Conservation (phyloP, 1,140 invertebrate species). For the Anadara kagoshimensis region DNA sequence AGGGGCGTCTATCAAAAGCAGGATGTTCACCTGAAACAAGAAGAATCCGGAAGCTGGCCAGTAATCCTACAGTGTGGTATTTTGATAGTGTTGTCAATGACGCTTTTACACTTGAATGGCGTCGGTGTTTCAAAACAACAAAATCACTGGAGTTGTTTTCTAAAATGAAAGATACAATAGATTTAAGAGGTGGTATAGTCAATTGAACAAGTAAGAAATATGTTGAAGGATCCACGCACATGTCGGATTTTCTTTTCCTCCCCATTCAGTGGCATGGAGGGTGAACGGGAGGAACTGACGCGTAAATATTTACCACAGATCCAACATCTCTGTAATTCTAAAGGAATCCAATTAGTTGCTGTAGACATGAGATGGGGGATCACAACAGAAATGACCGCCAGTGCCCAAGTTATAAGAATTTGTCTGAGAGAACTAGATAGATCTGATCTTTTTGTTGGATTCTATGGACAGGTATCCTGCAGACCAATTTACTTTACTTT, state of each 20-base stretch:
- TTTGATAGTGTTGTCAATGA: too few species aligned
- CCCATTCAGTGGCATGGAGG: slow-evolving; percentile 70
- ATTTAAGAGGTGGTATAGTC: too few species aligned
- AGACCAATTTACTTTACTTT: neutral
- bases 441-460: slow-evolving; percentile 70
- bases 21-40: too few species aligned
- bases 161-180: too few species aligned
- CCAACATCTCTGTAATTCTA: slow-evolving; percentile 60
- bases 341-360: slow-evolving; percentile 66
- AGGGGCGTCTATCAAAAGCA: too few species aligned
- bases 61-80: too few species aligned
- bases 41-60: too few species aligned
- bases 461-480: slow-evolving; percentile 66
- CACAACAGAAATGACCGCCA: slow-evolving; percentile 64
- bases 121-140: too few species aligned
- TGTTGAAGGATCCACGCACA: slow-evolving; percentile 57
- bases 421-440: slow-evolving; percentile 67
- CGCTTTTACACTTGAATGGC: too few species aligned
- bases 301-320: slow-evolving; percentile 65
- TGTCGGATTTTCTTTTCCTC: slow-evolving; percentile 70
- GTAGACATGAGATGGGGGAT: slow-evolving; percentile 72
- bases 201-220: neutral
- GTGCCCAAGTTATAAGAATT: slow-evolving; percentile 67
- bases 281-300: slow-evolving; percentile 66
- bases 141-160: too few species aligned